Conservation (phyloP, 2,888 invertebrate genomes). For the Carabus problematicus region DNA sequence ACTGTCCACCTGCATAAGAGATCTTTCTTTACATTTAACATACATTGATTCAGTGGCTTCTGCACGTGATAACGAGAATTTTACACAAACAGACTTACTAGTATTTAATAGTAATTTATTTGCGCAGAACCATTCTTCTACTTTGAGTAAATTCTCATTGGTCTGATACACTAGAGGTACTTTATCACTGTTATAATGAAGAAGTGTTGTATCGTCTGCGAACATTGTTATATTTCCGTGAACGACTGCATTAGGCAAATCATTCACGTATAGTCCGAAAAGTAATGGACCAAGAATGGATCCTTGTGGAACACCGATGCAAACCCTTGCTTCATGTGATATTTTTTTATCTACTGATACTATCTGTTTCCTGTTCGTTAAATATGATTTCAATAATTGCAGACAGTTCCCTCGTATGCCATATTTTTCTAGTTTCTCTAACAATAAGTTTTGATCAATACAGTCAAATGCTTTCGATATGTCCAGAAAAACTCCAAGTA, state of each 20-base stretch:
- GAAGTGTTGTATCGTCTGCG: constrained; percentile 8
- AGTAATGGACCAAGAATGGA: background rate
- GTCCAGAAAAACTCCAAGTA: constrained; percentile 16
- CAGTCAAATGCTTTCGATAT: constrained; percentile 19
- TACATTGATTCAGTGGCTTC: too few relatives aligned
- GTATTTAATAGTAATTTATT: constrained; percentile 10
- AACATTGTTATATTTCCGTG: background rate
- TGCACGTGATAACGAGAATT: background rate
- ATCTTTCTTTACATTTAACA: background rate
- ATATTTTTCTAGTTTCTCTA: constrained; percentile 6
- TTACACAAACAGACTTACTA: constrained; percentile 1
- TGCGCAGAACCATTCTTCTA: constrained; percentile 2
- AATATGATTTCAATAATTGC: constrained; percentile 5
- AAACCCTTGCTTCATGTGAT: background rate
- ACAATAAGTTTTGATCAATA: constrained; percentile 2
- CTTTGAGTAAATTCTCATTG: constrained; percentile 9
- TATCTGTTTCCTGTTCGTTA: constrained; percentile 6
- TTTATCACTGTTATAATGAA: too few relatives aligned
- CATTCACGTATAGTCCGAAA: constrained; percentile 10
- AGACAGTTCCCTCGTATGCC: constrained; percentile 2
- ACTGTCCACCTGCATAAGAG: background rate
- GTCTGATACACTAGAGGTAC: background rate
- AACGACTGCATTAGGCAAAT: background rate
- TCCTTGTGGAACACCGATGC: constrained; percentile 1
- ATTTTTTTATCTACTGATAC: constrained; percentile 1